Evolutionary conservation across 2,888 invertebrate species (phyloP), one percentile per base, ranked within the genome.

Genomic region (Phaonia tiefii): DNA sequence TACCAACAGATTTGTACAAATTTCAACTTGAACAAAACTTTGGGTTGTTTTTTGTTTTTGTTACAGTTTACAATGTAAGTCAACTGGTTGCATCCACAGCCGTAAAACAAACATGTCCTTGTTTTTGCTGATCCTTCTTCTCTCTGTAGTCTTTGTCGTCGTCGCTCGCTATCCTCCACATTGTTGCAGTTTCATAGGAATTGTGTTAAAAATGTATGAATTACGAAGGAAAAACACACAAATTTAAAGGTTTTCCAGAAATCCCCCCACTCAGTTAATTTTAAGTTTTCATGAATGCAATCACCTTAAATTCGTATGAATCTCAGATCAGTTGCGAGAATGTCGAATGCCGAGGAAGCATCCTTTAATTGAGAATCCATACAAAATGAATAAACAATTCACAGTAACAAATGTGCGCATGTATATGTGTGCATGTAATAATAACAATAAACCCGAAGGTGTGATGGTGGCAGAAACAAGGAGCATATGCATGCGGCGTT

Each of bases 1-100:
- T 46, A 22, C 69, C 49, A 65, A 79, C 69, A 65, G 65, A 65
- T 74, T 70, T 73, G 42, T 63, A 31, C n/a, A 60, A 63, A 70
- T 51, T 60, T 31, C 51, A 75, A 67, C 54, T 65, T 70, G 49
- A 63, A 72, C 37, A 72, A 72, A 72, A 72, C 25, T 72, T 63
- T 26, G n/a, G n/a, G 49, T 26, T 25, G 39, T 42, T 37, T 37
- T 58, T 4, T 58, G 37, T 15, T 54, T 39, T 44, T 39, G 63
- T 37, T 51, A 7, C n/a, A 73, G 39, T 56, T 65, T 65, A 31
- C 44, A 73, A 72, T 63, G 63, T 54, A 73, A 73, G 65, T 65
- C 73, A 73, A 73, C 44, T 26, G 54, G 39, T 73, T 65, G 54
- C 54, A 63, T 65, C 15, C 44, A 56, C 20, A 25, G 37, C 42